Conservation (phyloP, 2,888 invertebrate species). For the Thymelicus sylvestris region DNA sequence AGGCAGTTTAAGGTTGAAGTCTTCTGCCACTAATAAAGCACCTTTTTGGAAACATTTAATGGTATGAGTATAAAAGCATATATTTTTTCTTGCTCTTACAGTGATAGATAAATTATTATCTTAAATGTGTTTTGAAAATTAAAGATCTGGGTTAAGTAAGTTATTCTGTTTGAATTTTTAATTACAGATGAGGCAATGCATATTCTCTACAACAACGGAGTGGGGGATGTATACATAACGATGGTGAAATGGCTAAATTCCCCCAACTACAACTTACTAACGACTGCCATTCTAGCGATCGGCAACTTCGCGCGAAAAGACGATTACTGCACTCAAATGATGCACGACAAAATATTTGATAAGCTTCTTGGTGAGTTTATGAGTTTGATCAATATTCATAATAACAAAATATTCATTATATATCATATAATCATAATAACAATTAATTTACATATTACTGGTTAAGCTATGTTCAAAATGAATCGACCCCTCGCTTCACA, state of each 20-base stretch:
- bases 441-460: too few species aligned
- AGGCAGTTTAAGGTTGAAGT: too few species aligned
- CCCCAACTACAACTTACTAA: conserved; percentile 89
- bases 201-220: conserved; percentile 90
- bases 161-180: neutral
- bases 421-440: too few species aligned
- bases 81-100: too few species aligned
- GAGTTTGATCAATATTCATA: conserved; percentile 3
- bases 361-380: conserved; percentile 85
- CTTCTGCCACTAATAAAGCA: too few species aligned
- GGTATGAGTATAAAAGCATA: too few species aligned
- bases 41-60: too few species aligned
- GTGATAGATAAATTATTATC: too few species aligned
- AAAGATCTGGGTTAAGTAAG: neutral
- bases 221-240: conserved; percentile 88
- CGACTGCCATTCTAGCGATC: conserved; percentile 93
- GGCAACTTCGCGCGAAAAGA: conserved; percentile 96
- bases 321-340: conserved; percentile 93
- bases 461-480: too few species aligned
- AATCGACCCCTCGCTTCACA: too few species aligned
- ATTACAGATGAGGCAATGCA: conserved; percentile 93
- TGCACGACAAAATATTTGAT: conserved; percentile 90
- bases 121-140: too few species aligned
- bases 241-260: conserved; percentile 92
- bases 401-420: too few species aligned